Percentiles rank a stretch among this genome's conserved stretches.
These are phyloP conservation scores for Bolborhynchus lineola DNA, from an alignment of 2,113 vertebrate species.

Conservation along the genomic window DNA sequence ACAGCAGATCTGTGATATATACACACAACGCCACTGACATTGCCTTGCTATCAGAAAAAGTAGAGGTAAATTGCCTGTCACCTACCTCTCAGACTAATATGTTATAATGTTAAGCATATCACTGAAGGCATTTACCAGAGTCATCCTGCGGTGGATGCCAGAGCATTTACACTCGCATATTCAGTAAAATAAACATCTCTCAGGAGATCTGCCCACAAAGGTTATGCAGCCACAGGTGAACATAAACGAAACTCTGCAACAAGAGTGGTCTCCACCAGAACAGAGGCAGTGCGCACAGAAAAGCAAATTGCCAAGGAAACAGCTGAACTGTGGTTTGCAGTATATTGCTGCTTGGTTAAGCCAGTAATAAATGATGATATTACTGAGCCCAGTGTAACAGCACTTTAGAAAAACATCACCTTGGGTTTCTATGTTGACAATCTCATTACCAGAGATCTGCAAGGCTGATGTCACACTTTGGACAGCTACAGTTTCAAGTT, in stretches of 20 bases:
- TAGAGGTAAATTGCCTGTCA: background rate
- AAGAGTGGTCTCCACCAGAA: background rate
- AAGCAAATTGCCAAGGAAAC: background rate
- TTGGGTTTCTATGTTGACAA: background rate
- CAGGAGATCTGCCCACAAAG: background rate
- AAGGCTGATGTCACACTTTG: background rate
- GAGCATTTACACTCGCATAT: background rate
- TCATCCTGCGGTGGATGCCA: accelerated
- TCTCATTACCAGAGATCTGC: background rate
- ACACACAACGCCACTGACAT: background rate
- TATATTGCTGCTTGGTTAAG: background rate
- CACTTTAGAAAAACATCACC: background rate
- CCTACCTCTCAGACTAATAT: background rate
- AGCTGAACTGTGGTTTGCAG: background rate
- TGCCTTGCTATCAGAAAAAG: background rate
- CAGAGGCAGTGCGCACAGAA: background rate
- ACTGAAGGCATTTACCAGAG: background rate
- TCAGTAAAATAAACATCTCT: background rate
- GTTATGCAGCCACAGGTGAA: background rate
- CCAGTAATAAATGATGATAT: background rate
- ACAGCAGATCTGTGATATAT: background rate
- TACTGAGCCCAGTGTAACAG: background rate
- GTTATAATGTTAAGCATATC: background rate
- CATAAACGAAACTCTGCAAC: background rate
- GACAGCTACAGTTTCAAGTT: background rate